Evolutionary conservation across 2,888 invertebrate species (phyloP).

Genomic region (Sminthurinus aureus): DNA sequence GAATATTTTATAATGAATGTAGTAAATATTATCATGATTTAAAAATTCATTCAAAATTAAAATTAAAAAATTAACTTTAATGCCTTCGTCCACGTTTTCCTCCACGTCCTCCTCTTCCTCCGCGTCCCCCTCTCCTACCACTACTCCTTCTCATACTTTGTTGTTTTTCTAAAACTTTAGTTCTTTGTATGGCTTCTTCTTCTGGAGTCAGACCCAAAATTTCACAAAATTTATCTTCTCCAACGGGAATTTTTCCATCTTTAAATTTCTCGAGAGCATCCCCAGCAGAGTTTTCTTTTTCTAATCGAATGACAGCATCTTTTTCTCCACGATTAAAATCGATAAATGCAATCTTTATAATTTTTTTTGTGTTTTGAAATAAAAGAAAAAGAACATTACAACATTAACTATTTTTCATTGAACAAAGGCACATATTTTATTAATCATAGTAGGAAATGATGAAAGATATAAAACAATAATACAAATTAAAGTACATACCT

Average conservation of each 20-base stretch:
- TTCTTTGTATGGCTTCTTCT: constrained; percentile 69
- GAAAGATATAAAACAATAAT: no score
- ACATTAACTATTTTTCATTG: neutral
- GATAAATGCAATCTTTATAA: constrained; percentile 70
- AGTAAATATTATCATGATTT: no score
- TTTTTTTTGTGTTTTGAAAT: neutral
- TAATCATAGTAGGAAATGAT: neutral
- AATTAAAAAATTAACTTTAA: constrained; percentile 7
- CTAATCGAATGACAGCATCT: constrained; percentile 76
- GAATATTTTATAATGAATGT: no score
- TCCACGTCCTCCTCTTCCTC: constrained; percentile 37
- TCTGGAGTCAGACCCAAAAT: constrained; percentile 73
- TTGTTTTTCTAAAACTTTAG: constrained; percentile 27
- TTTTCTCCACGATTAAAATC: constrained; percentile 78
- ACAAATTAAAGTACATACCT: constrained; percentile 39
- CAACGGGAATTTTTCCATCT: constrained; percentile 46
- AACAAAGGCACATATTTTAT: no score
- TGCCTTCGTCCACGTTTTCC: constrained; percentile 35
- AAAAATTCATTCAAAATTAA: no score
- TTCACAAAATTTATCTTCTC: constrained; percentile 15
- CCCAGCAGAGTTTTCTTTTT: constrained; percentile 74
- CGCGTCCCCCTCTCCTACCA: constrained; percentile 32
- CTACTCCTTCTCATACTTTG: constrained; percentile 41
- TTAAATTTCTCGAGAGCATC: constrained; percentile 59
- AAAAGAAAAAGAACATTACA: neutral